Evolutionary conservation across 2,113 vertebrate genomes (phyloP), one percentile per base, ranked within the genome.

Genomic region (Catharus minimus): DNA sequence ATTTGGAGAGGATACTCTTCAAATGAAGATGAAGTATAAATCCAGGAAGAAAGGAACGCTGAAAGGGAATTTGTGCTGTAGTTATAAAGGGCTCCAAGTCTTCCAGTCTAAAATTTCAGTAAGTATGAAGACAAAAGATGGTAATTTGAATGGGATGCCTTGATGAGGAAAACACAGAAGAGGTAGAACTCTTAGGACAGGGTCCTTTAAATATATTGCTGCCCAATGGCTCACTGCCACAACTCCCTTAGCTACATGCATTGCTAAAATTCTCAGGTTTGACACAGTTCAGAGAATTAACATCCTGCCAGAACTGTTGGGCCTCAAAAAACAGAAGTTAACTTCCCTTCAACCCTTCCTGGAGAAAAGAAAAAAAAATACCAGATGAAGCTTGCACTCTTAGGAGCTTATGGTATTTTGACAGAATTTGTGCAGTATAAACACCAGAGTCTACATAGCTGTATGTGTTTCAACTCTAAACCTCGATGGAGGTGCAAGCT

Each of bases 141-240:
- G 55, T 67, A 85, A 89, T 79, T 89, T 82, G 43, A 87, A 92
- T 77, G 84, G 92, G 71, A 92, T 90, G 94, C 78, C 52, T 93
- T 67, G 50, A 92, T 89, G 78, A 90, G 30, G 36, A 86, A 85
- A 95, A 91, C 82, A 94, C 0, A 92, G 86, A 95, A 92, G 93
- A 95, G 83, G 92, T 92, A 95, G 93, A 95, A 92, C 74, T 95
- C 69, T 82, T 82, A 73, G 71, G 86, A 90, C 60, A 77, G 73
- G 69, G 52, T 87, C 64, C 89, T 93, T 91, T 41, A 78, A 90
- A 89, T 47, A 60, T 71, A 92, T 72, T 93, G 80, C 83, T 88
- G 88, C 81, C 50, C 65, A 23, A 32, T n/a, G 53, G 73, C 46
- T 78, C 60, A 74, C 66, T 80, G 46, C 79, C 9, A 6, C 82